Evolutionary conservation across 1,140 invertebrate species (phyloP).

Genomic region (Hylaeus volcanicus): DNA sequence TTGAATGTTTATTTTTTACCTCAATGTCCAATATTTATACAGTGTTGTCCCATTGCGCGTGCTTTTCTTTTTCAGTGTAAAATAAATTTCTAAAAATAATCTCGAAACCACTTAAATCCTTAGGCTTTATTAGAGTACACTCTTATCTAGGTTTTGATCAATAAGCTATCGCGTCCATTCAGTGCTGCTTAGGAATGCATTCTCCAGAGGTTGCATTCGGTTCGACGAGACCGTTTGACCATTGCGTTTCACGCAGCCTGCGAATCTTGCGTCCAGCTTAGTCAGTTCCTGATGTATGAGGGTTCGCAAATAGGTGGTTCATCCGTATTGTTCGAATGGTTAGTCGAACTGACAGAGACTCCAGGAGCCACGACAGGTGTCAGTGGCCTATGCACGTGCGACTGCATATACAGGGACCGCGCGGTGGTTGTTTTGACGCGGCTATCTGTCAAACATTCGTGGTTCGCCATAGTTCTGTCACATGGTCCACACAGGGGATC

Average conservation of each 20-base stretch:
- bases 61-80: no score
- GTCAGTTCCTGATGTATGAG: constrained; percentile 41
- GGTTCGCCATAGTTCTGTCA: constrained; percentile 60
- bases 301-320: not conserved
- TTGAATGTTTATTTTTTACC: no score
- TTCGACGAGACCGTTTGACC: constrained; percentile 9
- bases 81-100: no score
- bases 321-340: constrained; percentile 44
- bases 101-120: no score
- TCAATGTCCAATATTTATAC: no score
- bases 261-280: constrained; percentile 18
- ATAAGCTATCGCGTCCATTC: no score
- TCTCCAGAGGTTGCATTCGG: not conserved
- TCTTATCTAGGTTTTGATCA: no score
- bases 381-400: constrained; percentile 54
- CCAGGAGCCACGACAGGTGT: constrained; percentile 60
- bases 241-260: not conserved
- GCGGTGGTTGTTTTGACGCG: constrained; percentile 60
- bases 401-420: constrained; percentile 45
- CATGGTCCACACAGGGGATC: constrained; percentile 25
- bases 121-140: no score
- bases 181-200: not conserved
- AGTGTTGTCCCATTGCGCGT: no score
- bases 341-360: constrained; percentile 48
- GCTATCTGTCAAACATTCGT: constrained; percentile 65